Base-by-base conservation (phyloP, 2,888 invertebrate species). In the Gibbula magus region DNA sequence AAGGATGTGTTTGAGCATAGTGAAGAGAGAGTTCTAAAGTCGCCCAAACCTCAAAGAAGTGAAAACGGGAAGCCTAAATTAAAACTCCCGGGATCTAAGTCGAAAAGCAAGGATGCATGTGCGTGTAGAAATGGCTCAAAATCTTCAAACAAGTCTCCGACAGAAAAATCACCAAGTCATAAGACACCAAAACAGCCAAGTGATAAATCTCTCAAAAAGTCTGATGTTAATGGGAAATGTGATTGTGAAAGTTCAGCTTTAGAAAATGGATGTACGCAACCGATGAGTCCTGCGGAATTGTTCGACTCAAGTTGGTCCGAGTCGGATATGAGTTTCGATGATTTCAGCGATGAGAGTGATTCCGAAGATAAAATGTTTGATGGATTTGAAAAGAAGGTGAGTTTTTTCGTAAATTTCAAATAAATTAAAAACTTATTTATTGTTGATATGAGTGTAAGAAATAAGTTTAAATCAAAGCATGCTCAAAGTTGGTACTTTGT, bases 231-330 rank as follows among this genome's bases (percentile, higher is more conserved):
- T 25, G 74, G 32, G 51, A 53, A n/a, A 29, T 52, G 53, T 20
- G 29, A 54, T 7, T 35, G 53, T 29, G 29, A 25, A 18, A 20
- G 54, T 53, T 54, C 53, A 8, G 52, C 51, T 20, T 16, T 29
- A 18, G 32, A 54, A 10, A 20, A 25, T 22, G 75, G 76, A 20
- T 39, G 39, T 20, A 39, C 74, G 7, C 70, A 79, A 3, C 79
- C 86, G n/a, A 73, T 89, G 25, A 87, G 82, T 78, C 86, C 87
- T 1, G 88, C 86, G n/a, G 88, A 91, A 75, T 82, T 90, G 70
- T 89, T 91, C 81, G 89, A 90, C 77, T 85, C 88, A 53, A 88
- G 89, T 82, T 91, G 90, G 90, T 89, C 90, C 0, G 88, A 89
- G 75, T 88, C 88, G 8, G 90, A 91, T 51, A 83, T 86, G 39